phyloP scores from a whole-genome alignment of 2,888 invertebrate genomes.

The Tridacna gigas region DNA sequence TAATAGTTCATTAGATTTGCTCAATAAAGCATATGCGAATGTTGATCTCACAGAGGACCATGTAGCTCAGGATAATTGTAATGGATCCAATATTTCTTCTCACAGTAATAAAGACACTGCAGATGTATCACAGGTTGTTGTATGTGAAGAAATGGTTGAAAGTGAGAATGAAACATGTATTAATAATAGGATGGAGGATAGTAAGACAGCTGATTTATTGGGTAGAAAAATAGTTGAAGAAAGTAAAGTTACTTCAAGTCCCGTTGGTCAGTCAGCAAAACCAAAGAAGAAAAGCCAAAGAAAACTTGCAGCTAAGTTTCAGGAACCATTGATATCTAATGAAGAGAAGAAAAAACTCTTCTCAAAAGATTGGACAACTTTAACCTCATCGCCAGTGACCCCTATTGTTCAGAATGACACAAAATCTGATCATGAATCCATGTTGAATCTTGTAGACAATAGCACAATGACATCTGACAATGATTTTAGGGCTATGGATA shows the following conservation, averaged over 20 bases:
- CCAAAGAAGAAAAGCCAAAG: constrained; percentile 53
- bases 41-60: constrained; percentile 17
- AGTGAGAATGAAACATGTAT: neutral
- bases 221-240: neutral
- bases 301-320: constrained; percentile 62
- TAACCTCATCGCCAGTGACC: neutral
- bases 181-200: neutral
- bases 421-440: neutral
- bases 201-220: neutral
- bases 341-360: constrained; percentile 60
- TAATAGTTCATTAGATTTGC: constrained; percentile 47
- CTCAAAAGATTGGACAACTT: constrained; percentile 60
- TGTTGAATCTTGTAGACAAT: neutral
- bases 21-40: constrained; percentile 44
- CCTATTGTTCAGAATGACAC: neutral
- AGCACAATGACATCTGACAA: constrained; percentile 24
- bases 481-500: constrained; percentile 44
- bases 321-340: constrained; percentile 59
- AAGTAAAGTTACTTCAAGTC: neutral
- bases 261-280: neutral
- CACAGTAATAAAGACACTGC: neutral
- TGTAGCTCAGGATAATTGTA: constrained; percentile 82
- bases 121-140: neutral
- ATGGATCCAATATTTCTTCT: neutral
- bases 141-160: no score